Conservation (phyloP, 2,888 invertebrate species). For the Nomada fucata region DNA sequence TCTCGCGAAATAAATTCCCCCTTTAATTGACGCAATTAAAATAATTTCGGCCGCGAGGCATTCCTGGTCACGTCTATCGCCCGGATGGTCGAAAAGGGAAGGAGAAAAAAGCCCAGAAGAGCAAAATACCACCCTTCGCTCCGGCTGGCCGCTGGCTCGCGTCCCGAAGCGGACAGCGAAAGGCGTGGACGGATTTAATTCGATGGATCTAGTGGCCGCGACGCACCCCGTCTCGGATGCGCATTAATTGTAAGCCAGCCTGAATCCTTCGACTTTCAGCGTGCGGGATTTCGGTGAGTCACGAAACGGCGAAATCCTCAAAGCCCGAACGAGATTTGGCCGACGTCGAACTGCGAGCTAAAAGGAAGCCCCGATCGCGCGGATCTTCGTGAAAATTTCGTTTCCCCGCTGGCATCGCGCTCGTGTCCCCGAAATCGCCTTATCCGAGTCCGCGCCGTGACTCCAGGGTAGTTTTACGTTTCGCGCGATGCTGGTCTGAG, state of each 20-base stretch:
- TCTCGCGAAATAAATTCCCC: conserved; percentile 42
- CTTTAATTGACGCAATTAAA: conserved; percentile 51
- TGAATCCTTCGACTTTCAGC: conserved; percentile 33
- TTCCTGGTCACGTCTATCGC: conserved; percentile 19
- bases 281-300: conserved; percentile 39
- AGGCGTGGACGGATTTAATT: conserved; percentile 28
- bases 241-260: not conserved
- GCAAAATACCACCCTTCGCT: conserved; percentile 22
- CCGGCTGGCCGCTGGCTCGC: not conserved
- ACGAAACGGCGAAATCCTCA: conserved; percentile 41
- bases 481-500: too few relatives aligned
- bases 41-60: conserved; percentile 22
- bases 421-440: too few relatives aligned
- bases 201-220: not conserved
- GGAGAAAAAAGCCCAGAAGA: too few relatives aligned
- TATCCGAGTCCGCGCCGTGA: too few relatives aligned
- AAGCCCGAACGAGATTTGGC: conserved; percentile 29
- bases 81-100: too few relatives aligned
- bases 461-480: too few relatives aligned
- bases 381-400: conserved; percentile 14
- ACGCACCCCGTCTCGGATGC: not conserved
- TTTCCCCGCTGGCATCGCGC: too few relatives aligned
- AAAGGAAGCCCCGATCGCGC: conserved; percentile 32
- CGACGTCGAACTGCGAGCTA: conserved; percentile 18
- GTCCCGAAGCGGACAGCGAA: conserved; percentile 12